These are phyloP conservation scores for Acropternis orthonyx DNA, from an alignment of 2,797 vertebrate genomes.

Conservation along the genomic window DNA sequence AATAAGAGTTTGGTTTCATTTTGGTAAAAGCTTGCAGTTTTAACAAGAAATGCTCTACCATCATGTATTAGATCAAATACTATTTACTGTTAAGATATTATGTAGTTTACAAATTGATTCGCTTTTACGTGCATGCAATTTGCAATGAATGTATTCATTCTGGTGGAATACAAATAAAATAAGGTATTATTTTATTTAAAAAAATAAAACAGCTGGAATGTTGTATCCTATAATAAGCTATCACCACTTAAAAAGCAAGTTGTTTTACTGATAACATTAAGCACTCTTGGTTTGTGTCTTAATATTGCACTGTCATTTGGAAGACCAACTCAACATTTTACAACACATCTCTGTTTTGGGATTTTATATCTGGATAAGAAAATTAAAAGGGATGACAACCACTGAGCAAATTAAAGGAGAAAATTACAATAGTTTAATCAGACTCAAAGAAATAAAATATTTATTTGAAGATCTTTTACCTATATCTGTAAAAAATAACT, in stretches of 20 bases:
- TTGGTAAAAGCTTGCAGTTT: conserved; percentile 79
- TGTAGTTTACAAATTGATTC: conserved; percentile 71
- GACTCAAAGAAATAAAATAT: neutral
- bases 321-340: neutral
- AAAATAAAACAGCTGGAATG: conserved; percentile 46
- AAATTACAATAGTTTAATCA: neutral
- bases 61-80: conserved; percentile 72
- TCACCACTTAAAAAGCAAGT: neutral
- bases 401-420: neutral
- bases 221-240: neutral
- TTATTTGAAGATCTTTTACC: neutral
- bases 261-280: neutral
- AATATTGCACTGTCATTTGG: neutral
- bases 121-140: conserved; percentile 76
- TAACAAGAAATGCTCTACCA: conserved; percentile 74
- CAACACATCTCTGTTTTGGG: neutral
- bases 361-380: neutral
- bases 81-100: conserved; percentile 69
- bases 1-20: conserved; percentile 74
- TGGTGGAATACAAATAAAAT: conserved; percentile 64
- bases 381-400: neutral
- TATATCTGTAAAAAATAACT: neutral
- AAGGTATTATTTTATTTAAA: conserved; percentile 70
- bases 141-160: conserved; percentile 74
- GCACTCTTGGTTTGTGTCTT: neutral